A percentile compares a stretch with the other conserved stretches of the same genome.
phyloP scores from a whole-genome alignment of 2,113 vertebrate genomes.

The Nycticorax nycticorax region DNA sequence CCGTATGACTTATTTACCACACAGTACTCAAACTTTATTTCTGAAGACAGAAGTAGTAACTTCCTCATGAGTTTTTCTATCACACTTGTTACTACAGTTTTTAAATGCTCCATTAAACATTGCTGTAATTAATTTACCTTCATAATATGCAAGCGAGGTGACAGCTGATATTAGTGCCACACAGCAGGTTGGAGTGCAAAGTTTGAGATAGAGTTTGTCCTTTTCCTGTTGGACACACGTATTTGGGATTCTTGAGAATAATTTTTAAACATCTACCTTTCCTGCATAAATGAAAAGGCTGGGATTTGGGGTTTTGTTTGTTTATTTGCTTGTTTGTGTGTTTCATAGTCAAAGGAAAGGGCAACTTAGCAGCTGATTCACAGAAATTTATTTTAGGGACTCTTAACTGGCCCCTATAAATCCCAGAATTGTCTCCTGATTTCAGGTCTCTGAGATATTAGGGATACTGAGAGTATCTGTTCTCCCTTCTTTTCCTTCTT shows the following conservation, averaged over 20 bases:
- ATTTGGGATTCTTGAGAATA: neutral
- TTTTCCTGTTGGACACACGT: fast-evolving
- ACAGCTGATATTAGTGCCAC: neutral
- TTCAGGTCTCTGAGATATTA: neutral
- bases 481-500: neutral
- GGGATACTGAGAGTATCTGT: neutral
- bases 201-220: fast-evolving
- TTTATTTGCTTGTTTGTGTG: neutral
- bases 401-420: neutral
- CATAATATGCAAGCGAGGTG: neutral
- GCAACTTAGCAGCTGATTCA: neutral
- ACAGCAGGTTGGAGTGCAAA: neutral
- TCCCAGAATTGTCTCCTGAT: neutral
- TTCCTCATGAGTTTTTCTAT: neutral
- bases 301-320: neutral
- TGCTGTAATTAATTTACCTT: neutral
- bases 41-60: neutral
- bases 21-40: neutral
- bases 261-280: neutral
- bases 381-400: neutral
- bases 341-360: neutral
- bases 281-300: neutral
- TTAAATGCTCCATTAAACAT: neutral
- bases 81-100: neutral
- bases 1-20: neutral